Conservation (phyloP, 2,888 invertebrate genomes). For the Gasteruption jaculator region DNA sequence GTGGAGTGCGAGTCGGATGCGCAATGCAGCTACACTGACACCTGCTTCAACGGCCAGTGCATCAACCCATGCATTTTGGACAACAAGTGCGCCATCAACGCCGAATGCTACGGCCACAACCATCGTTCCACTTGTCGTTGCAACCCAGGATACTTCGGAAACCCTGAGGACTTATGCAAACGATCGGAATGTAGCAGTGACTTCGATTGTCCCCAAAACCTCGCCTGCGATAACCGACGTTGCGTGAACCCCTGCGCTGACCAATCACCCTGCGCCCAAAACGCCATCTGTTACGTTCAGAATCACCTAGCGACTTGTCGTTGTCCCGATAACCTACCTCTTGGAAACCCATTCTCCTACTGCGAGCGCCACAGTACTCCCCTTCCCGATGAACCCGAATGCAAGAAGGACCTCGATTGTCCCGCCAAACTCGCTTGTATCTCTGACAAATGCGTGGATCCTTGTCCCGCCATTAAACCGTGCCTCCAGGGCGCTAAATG, state of each 20-base stretch:
- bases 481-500: conserved; percentile 73
- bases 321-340: conserved; percentile 74
- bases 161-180: conserved; percentile 75
- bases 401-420: conserved; percentile 74
- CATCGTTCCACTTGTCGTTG: conserved; percentile 80
- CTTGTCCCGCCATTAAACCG: conserved; percentile 71
- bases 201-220: conserved; percentile 73
- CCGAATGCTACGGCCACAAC: conserved; percentile 76
- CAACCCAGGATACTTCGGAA: conserved; percentile 70
- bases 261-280: conserved; percentile 72
- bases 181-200: conserved; percentile 75
- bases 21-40: conserved; percentile 75
- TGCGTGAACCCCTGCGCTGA: conserved; percentile 77
- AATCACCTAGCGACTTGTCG: conserved; percentile 79
- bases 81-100: conserved; percentile 79
- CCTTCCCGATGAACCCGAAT: conserved; percentile 60
- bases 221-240: conserved; percentile 67
- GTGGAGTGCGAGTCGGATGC: conserved; percentile 79
- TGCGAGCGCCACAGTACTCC: conserved; percentile 59
- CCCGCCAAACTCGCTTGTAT: conserved; percentile 78
- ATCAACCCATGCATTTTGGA: conserved; percentile 74
- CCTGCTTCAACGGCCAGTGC: conserved; percentile 79
- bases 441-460: conserved; percentile 71
- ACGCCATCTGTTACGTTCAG: conserved; percentile 75
- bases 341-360: conserved; percentile 76